Conservation (phyloP, 1,140 invertebrate species). For the Drosophila neocordata region DNA sequence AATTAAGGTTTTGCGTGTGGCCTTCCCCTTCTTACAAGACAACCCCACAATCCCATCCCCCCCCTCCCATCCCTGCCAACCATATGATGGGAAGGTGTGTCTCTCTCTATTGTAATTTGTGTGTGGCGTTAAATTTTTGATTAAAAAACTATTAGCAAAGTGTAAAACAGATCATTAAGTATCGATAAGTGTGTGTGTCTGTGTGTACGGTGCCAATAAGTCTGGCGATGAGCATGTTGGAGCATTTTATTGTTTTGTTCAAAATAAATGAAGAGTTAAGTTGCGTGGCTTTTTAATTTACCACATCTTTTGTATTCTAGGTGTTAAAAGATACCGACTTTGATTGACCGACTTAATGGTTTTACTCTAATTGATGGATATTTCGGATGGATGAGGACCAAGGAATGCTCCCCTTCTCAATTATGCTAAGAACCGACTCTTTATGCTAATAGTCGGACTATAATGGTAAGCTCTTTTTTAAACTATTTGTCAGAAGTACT, state of each 20-base stretch:
- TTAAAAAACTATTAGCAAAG: slow-evolving; percentile 80
- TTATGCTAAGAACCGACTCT: no score
- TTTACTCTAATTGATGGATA: slow-evolving; percentile 12
- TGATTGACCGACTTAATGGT: slow-evolving; percentile 49
- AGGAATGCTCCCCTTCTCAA: neutral
- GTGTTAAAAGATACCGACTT: slow-evolving; percentile 25
- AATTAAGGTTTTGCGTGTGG: slow-evolving; percentile 76
- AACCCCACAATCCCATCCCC: neutral
- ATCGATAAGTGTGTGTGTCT: slow-evolving; percentile 16
- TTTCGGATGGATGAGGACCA: slow-evolving; percentile 4
- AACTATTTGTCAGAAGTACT: neutral
- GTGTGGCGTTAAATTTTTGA: slow-evolving; percentile 77
- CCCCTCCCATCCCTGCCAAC: neutral
- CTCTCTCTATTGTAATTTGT: slow-evolving; percentile 61
- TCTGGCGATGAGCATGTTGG: slow-evolving; percentile 49
- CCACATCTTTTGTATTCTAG: slow-evolving; percentile 47
- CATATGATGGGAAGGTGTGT: slow-evolving; percentile 18
- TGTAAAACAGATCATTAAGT: slow-evolving; percentile 70
- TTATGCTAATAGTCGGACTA: no score
- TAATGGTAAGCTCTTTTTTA: no score
- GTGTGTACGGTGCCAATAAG: slow-evolving; percentile 60
- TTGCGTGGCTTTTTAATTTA: slow-evolving; percentile 59
- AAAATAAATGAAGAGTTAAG: slow-evolving; percentile 53
- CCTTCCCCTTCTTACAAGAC: slow-evolving; percentile 25
- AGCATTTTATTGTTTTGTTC: slow-evolving; percentile 40